Base-by-base conservation (phyloP, 2,113 vertebrate genomes). In the Atlantisia rogersi region DNA sequence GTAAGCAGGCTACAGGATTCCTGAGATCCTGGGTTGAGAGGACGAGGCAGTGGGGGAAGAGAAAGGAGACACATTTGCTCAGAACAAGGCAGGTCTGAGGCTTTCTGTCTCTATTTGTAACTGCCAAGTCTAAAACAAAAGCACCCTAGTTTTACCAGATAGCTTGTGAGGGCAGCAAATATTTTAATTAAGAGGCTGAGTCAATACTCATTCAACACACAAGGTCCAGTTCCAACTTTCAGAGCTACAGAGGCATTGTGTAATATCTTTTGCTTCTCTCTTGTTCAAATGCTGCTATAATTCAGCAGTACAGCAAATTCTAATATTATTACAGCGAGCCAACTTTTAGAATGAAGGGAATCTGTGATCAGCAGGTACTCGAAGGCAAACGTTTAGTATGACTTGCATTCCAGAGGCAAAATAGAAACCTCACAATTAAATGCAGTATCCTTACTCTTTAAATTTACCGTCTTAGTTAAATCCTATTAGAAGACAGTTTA, bases 51-150 rank as follows among this genome's bases (percentile, higher is more conserved):
- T 6, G 32, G 11, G 4, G 7, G 59, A 50, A 52, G n/a, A 80
- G 50, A 58, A 88, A 69, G 17, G 58, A 53, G 7, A 26, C 12
- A 59, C 15, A 24, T 67, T 82, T 50, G 17, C 21, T 70, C 31
- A 46, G 83, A 81, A 67, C n/a, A 91, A 94, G 77, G n/a, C 73
- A 77, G 4, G 25, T 67, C 73, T 89, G 55, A 86, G 87, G 42
- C n/a, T 55, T 89, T 85, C 58, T 46, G 16, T 39, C n/a, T 50
- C 82, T 55, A 31, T 82, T 79, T 3, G 50, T 52, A 82, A 58
- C 44, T 83, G 77, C 81, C 63, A 93, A 65, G 74, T 63, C 39
- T 37, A 86, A 77, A 83, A 73, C 73, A 90, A 94, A 94, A 88
- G 55, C 35, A 59, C 56, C 17, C 21, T 78, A 26, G 24, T 88